These are phyloP conservation scores for Psophia crepitans DNA, from an alignment of 2,113 vertebrate genomes.

Conservation along the genomic window DNA sequence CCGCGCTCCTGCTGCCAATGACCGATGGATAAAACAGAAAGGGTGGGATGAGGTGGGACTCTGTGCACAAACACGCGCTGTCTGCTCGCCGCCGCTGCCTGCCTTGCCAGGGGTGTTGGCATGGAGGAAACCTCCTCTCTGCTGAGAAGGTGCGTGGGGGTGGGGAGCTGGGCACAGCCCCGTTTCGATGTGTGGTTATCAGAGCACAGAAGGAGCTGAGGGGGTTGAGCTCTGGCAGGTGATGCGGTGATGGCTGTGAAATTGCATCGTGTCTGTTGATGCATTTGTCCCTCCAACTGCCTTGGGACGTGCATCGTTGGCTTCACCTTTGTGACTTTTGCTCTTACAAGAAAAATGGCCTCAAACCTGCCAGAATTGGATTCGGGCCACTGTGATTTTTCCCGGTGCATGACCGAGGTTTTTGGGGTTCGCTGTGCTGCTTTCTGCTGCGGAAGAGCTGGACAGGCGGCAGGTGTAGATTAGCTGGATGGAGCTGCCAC, in stretches of 20 bases:
- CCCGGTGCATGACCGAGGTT: accelerated
- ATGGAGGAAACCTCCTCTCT: not conserved
- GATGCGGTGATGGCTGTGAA: not conserved
- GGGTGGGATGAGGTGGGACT: not conserved
- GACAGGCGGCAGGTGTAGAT: not conserved
- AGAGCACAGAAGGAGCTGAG: not conserved
- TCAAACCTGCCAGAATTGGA: not conserved
- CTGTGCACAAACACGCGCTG: not conserved
- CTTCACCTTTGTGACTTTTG: not conserved
- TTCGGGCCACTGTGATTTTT: not conserved
- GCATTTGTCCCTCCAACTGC: not conserved
- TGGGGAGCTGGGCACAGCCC: not conserved
- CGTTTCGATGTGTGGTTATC: not conserved
- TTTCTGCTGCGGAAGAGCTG: not conserved
- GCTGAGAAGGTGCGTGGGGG: not conserved
- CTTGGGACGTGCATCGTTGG: accelerated
- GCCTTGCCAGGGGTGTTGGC: not conserved
- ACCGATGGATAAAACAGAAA: not conserved
- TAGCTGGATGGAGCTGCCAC: not conserved
- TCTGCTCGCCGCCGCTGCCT: accelerated
- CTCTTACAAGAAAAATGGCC: not conserved
- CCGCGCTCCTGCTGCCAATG: accelerated
- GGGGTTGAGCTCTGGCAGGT: not conserved
- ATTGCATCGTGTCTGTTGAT: accelerated
- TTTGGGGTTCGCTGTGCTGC: not conserved